phyloP scores from a whole-genome alignment of 2,113 vertebrate species.

The Urocolius indicus region DNA sequence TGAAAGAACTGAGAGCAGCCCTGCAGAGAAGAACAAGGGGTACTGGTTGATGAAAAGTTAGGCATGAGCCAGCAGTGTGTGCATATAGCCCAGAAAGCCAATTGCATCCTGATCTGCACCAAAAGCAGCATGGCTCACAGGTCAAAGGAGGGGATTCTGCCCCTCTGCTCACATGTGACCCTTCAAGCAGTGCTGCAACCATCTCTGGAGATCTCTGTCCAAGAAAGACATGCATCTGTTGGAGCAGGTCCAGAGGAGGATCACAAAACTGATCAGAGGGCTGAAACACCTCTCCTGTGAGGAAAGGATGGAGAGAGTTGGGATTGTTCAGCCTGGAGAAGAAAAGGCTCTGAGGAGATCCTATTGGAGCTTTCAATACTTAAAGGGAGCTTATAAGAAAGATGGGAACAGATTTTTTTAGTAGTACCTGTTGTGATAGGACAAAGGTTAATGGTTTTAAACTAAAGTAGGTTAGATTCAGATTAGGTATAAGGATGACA shows the following conservation, averaged over 20 bases:
- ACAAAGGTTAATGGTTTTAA: neutral
- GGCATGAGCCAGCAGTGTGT: neutral
- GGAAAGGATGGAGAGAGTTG: neutral
- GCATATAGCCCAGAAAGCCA: neutral
- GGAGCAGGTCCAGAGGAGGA: neutral
- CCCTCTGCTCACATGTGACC: neutral
- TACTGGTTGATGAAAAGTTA: neutral
- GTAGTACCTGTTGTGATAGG: too few relatives aligned
- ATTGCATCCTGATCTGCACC: neutral
- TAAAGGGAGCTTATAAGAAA: too few relatives aligned
- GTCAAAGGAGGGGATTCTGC: neutral
- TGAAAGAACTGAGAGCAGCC: neutral
- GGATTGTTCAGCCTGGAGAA: too few relatives aligned
- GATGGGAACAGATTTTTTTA: too few relatives aligned
- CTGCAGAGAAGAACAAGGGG: neutral
- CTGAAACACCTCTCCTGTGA: neutral
- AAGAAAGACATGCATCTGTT: neutral
- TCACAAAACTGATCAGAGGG: neutral
- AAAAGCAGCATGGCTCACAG: fast-evolving
- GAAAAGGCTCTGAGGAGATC: neutral
- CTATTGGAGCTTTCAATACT: neutral
- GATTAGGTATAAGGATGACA: neutral
- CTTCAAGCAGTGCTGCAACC: neutral
- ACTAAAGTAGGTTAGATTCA: neutral
- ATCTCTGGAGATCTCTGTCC: too few relatives aligned